A percentile compares a stretch with the other conserved stretches of the same genome.
Evolutionary conservation across 2,888 invertebrate genomes (phyloP).

Genomic region (Tenthredo amoena): DNA sequence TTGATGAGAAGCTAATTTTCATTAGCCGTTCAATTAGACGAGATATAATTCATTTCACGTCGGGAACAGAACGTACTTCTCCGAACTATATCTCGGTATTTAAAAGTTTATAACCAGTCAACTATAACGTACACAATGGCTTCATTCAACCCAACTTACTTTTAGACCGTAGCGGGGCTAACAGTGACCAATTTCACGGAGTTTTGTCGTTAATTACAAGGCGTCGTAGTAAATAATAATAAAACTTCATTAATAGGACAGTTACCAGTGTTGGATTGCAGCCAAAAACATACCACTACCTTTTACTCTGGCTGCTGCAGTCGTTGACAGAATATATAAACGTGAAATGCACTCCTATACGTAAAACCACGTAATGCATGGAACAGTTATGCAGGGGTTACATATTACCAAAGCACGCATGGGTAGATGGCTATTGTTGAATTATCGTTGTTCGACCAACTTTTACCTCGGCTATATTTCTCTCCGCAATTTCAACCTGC

Average conservation of each 20-base stretch:
- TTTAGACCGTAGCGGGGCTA: neutral
- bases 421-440: constrained; percentile 38
- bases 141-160: constrained; percentile 19
- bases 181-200: constrained; percentile 26
- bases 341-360: constrained; percentile 57
- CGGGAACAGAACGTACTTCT: neutral
- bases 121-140: neutral
- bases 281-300: constrained; percentile 65
- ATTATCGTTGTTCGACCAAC: constrained; percentile 45
- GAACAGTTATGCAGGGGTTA: constrained; percentile 46
- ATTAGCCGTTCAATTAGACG: neutral
- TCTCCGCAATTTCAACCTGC: neutral
- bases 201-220: constrained; percentile 64
- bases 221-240: constrained; percentile 76
- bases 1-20: neutral
- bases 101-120: constrained; percentile 43
- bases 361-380: constrained; percentile 46
- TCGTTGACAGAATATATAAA: constrained; percentile 49
- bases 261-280: constrained; percentile 69
- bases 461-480: constrained; percentile 37
- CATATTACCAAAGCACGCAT: constrained; percentile 41
- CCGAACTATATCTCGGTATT: constrained; percentile 14
- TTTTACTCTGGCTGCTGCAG: neutral
- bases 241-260: constrained; percentile 77
- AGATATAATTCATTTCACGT: constrained; percentile 3